These are phyloP conservation scores for Gulo gulo DNA, from an alignment of 2,113 vertebrate genomes.

Conservation along the genomic window DNA sequence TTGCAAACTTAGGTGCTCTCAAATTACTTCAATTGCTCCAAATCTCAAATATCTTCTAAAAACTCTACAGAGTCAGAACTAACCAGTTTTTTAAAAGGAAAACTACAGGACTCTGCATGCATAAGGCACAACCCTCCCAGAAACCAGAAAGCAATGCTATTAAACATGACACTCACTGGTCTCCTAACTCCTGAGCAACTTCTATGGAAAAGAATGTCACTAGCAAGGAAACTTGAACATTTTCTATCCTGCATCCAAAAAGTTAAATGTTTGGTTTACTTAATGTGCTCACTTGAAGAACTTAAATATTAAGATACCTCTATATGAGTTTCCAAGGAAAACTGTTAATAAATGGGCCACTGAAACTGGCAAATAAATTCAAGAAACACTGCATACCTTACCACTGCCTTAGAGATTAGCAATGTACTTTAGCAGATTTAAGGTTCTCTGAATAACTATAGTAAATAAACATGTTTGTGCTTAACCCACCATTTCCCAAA, in stretches of 20 bases:
- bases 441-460: background rate
- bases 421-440: background rate
- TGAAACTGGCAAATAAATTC: background rate
- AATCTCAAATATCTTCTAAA: conserved; percentile 33
- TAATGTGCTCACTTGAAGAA: background rate
- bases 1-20: background rate
- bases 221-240: background rate
- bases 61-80: background rate
- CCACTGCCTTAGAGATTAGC: background rate
- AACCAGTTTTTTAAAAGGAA: background rate
- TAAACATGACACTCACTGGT: background rate
- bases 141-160: background rate
- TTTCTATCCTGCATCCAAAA: conserved; percentile 9
- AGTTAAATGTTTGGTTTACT: background rate
- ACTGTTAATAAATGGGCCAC: background rate
- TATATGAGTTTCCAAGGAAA: background rate
- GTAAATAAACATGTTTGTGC: background rate
- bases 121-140: background rate
- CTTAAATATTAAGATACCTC: background rate
- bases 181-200: background rate
- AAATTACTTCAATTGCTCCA: background rate
- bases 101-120: background rate
- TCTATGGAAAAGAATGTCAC: background rate
- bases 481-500: background rate
- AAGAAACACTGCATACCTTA: background rate